phyloP scores from a whole-genome alignment of 2,888 invertebrate genomes.

The Synanthedon andrenaeformis region DNA sequence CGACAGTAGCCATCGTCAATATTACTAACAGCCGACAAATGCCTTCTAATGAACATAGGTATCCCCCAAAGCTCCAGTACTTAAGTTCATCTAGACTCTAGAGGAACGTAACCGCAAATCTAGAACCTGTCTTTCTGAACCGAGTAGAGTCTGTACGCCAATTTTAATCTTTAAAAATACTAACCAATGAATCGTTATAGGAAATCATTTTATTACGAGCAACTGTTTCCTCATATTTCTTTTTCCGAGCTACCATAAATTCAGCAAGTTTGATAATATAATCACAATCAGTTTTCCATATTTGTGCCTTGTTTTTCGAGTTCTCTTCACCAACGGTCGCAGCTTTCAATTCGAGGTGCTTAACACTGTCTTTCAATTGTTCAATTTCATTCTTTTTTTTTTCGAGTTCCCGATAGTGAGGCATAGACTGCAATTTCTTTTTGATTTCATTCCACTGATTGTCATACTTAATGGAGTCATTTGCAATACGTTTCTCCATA shows the following conservation, averaged over 20 bases:
- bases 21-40: too few relatives aligned
- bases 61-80: too few relatives aligned
- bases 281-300: conserved; percentile 20
- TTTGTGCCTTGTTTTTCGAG: conserved; percentile 18
- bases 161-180: too few relatives aligned
- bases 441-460: conserved; percentile 38
- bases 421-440: conserved; percentile 41
- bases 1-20: too few relatives aligned
- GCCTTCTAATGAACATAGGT: too few relatives aligned
- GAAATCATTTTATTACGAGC: too few relatives aligned
- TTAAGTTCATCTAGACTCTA: too few relatives aligned
- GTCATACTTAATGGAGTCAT: conserved; percentile 42
- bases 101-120: too few relatives aligned
- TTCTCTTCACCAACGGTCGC: conserved; percentile 22
- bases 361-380: conserved; percentile 20
- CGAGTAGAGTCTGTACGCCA: too few relatives aligned
- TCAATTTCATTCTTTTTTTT: conserved; percentile 20
- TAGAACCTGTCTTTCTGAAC: too few relatives aligned
- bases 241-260: conserved; percentile 21
- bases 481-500: conserved; percentile 24
- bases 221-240: conserved; percentile 10
- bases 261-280: conserved; percentile 36
- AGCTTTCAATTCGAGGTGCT: conserved; percentile 21
- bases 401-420: conserved; percentile 34
- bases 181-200: too few relatives aligned